Conservation (phyloP, 2,888 invertebrate genomes). For the Clistopyga incitator region DNA sequence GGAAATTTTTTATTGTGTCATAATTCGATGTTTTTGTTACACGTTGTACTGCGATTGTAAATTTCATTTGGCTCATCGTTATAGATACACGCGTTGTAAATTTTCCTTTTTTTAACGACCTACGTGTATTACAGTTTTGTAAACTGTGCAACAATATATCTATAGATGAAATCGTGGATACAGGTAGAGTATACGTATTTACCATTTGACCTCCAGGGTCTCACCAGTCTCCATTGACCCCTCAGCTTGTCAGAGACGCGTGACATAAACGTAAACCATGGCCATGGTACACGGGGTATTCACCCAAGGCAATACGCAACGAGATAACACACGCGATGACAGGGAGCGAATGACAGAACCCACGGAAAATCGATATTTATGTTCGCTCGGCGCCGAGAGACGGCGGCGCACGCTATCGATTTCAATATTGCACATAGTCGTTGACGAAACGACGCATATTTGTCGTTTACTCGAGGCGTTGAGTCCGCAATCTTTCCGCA, state of each 20-base stretch:
- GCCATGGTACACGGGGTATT: background rate
- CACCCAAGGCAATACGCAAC: slow-evolving; percentile 30
- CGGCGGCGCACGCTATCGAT: slow-evolving; percentile 35
- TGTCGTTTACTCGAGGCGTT: slow-evolving; percentile 44
- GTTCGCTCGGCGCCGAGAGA: slow-evolving; percentile 13
- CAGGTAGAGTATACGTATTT: slow-evolving; percentile 46
- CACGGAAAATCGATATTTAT: slow-evolving; percentile 61
- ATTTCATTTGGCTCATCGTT: too few species aligned
- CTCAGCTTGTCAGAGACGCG: slow-evolving; percentile 26
- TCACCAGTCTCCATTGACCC: slow-evolving; percentile 52
- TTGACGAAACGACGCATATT: slow-evolving; percentile 61
- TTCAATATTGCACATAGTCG: slow-evolving; percentile 58
- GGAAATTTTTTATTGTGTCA: too few species aligned
- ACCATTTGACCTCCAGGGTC: slow-evolving; percentile 35
- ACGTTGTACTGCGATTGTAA: too few species aligned
- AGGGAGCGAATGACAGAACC: slow-evolving; percentile 53
- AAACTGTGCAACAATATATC: background rate
- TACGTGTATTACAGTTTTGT: background rate
- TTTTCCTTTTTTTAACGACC: too few species aligned
- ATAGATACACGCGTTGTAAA: too few species aligned
- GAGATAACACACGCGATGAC: slow-evolving; percentile 60
- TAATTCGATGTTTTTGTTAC: too few species aligned
- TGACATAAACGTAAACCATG: slow-evolving; percentile 30
- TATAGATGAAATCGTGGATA: slow-evolving; percentile 16
- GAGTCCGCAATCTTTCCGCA: slow-evolving; percentile 36